phyloP scores from a whole-genome alignment of 2,888 invertebrate species.

The Exocentrus adspersus region DNA sequence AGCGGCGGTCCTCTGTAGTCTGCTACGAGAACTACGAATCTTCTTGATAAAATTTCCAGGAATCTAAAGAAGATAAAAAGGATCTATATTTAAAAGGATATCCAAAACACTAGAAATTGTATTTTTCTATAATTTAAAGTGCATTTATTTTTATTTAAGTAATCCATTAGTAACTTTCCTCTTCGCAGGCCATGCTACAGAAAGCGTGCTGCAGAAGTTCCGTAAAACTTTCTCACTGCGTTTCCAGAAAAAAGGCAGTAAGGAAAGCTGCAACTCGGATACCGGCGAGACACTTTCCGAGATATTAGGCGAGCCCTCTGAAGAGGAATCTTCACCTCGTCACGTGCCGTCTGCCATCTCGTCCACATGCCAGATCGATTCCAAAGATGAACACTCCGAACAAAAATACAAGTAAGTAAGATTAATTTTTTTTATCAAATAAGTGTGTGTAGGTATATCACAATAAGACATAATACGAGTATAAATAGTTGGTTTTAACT shows the following conservation, averaged over 20 bases:
- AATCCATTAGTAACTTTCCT: constrained; percentile 7
- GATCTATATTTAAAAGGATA: no score
- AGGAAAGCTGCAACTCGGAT: constrained; percentile 59
- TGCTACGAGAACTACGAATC: no score
- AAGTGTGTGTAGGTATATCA: no score
- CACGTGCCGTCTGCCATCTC: constrained; percentile 52
- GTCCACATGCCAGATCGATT: constrained; percentile 40
- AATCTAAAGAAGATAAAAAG: no score
- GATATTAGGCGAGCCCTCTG: constrained; percentile 56
- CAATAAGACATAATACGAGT: no score
- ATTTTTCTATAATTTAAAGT: background rate
- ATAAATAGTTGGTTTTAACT: no score
- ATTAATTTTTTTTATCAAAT: background rate
- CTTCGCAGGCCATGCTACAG: constrained; percentile 54
- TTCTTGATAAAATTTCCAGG: no score
- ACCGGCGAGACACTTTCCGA: constrained; percentile 59
- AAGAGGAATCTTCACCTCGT: constrained; percentile 60
- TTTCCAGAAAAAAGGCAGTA: constrained; percentile 64
- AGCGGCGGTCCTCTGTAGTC: no score
- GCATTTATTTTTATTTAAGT: no score
- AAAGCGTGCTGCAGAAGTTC: constrained; percentile 76
- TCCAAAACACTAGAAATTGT: background rate
- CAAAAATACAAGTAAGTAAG: constrained; percentile 59
- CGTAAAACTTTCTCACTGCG: constrained; percentile 74
- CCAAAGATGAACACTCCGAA: constrained; percentile 47